Evolutionary conservation across 2,888 invertebrate genomes (phyloP), one percentile per base, ranked within the genome.

Genomic region (Tetheella fluctuosa): DNA sequence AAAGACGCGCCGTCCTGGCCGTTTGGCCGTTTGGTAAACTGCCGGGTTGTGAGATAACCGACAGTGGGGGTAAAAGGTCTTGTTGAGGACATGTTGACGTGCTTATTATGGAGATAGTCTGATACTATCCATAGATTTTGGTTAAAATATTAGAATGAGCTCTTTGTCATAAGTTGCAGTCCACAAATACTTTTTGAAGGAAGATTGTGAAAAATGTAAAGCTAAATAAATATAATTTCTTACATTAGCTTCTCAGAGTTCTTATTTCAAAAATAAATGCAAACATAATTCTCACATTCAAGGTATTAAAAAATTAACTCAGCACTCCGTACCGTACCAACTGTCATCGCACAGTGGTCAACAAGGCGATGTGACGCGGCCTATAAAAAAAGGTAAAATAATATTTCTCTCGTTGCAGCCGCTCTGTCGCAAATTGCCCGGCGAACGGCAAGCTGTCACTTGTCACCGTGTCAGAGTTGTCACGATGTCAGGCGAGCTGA

Each of bases 381-480:
- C 64, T 73, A 77, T 80, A 80, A 68, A 68, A 58, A 67, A 67
- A 65, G 68, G 65, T 69, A 78, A 83, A 82, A 83, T 80, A 79
- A 80, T 84, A 83, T 80, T 81, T 73, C 75, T 73, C 74, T 73
- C 76, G 76, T 67, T 80, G 83, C 82, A 78, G 73, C 68, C 76
- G 74, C 67, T 80, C 79, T 74, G 77, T 83, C 85, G 85, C 86
- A 88, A 89, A 89, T 89, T 88, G 85, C 80, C 85, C 85, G 83
- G 80, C 77, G 84, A 81, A 80, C 84, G 79, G 76, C 77, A 79
- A 77, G 74, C 83, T 88, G 89, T 89, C 89, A 84, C 74, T 81
- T 88, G 88, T 88, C 88, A 81, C 76, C 75, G 71, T 83, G 88
- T 89, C 89, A 81, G 75, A 68, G 71, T 76, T 87, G 88, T 86